Percentiles rank a stretch among this genome's conserved stretches.
Evolutionary conservation across 2,888 invertebrate genomes (phyloP).

Genomic region (Desoria tigrina): DNA sequence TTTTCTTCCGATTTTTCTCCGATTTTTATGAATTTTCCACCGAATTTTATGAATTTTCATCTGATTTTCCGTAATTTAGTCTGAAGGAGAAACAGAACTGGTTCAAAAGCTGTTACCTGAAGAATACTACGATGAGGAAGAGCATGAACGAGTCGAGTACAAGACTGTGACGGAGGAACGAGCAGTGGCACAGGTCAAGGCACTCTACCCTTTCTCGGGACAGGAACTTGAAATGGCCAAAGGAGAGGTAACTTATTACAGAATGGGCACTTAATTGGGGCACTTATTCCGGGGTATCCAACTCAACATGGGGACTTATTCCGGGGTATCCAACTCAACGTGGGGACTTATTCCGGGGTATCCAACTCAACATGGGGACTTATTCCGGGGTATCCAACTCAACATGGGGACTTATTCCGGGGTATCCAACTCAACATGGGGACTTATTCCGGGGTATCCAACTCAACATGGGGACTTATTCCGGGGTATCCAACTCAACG

Average conservation of each 20-base stretch:
- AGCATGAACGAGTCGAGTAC: constrained; percentile 79
- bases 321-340: not conserved
- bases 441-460: too few species aligned
- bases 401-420: too few species aligned
- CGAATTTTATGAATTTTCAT: too few species aligned
- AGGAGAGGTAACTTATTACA: constrained; percentile 66
- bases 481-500: too few species aligned
- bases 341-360: too few species aligned
- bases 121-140: constrained; percentile 90
- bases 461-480: too few species aligned
- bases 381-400: too few species aligned
- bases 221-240: constrained; percentile 90
- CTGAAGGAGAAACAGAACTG: constrained; percentile 16
- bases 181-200: constrained; percentile 77
- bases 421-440: too few species aligned
- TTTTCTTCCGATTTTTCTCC: too few species aligned
- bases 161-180: constrained; percentile 83
- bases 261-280: not conserved
- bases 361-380: too few species aligned
- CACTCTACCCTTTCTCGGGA: constrained; percentile 84
- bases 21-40: too few species aligned
- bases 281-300: not conserved
- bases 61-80: not conserved
- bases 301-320: not conserved
- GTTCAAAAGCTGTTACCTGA: constrained; percentile 81